Conservation (phyloP, 1,140 invertebrate species). For the Tetramorium parvispinum region DNA sequence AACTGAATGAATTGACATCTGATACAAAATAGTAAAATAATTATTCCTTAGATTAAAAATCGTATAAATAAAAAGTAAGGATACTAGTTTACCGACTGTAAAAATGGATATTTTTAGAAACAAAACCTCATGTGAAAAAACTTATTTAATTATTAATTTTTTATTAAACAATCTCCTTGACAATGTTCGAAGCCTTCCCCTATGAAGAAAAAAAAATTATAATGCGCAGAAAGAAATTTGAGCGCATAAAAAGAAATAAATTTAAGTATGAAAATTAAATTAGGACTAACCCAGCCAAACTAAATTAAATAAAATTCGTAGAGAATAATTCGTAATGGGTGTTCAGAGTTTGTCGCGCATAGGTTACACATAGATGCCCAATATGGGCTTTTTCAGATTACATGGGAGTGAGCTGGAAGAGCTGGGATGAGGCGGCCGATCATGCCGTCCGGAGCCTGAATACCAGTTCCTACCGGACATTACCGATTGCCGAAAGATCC, state of each 20-base stretch:
- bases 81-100: neutral
- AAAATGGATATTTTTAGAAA: no score
- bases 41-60: neutral
- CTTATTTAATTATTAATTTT: neutral
- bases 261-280: neutral
- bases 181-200: neutral
- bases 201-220: neutral
- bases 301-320: neutral
- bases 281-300: neutral
- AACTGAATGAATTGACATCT: neutral
- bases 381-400: conserved; percentile 70
- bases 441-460: conserved; percentile 54
- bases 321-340: neutral
- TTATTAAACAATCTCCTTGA: neutral
- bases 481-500: conserved; percentile 37
- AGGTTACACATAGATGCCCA: conserved; percentile 32
- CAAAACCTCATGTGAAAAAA: neutral
- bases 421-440: conserved; percentile 66
- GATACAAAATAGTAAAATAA: neutral
- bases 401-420: conserved; percentile 53
- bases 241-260: neutral
- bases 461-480: conserved; percentile 23
- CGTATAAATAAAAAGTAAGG: neutral
- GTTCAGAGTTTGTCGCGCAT: neutral
- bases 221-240: neutral